phyloP scores from a whole-genome alignment of 2,888 invertebrate species.

The Brenthis hecate region DNA sequence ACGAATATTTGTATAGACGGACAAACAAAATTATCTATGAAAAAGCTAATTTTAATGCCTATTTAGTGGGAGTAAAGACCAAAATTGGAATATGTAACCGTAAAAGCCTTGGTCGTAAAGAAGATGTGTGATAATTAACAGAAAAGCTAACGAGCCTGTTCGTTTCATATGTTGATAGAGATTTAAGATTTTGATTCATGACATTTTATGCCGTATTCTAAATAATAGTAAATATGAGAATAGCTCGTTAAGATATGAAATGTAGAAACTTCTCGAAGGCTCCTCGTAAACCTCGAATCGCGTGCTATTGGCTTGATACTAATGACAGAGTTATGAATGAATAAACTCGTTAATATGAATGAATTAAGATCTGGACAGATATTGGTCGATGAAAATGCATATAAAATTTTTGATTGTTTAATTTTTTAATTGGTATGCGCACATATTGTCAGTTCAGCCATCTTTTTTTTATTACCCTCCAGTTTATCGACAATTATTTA shows the following conservation, averaged over 20 bases:
- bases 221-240: conserved; percentile 21
- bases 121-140: conserved; percentile 57
- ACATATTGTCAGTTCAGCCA: not conserved
- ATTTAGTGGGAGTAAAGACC: conserved; percentile 32
- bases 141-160: conserved; percentile 55
- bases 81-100: conserved; percentile 36
- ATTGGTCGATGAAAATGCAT: conserved; percentile 18
- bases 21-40: conserved; percentile 31
- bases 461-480: not conserved
- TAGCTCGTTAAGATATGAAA: conserved; percentile 16
- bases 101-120: conserved; percentile 31
- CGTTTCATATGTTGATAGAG: conserved; percentile 21
- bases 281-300: conserved; percentile 23
- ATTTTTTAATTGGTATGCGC: not conserved
- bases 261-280: conserved; percentile 14
- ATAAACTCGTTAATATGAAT: conserved; percentile 29
- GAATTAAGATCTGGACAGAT: conserved; percentile 23
- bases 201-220: conserved; percentile 14
- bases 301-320: conserved; percentile 24
- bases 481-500: no score
- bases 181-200: conserved; percentile 12
- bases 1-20: conserved; percentile 61
- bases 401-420: conserved; percentile 7
- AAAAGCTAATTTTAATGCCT: conserved; percentile 24
- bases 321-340: conserved; percentile 30